Percentiles rank a stretch among this genome's conserved stretches.
phyloP scores from a whole-genome alignment of 1,140 invertebrate species.

The Anthonomus grandis region DNA sequence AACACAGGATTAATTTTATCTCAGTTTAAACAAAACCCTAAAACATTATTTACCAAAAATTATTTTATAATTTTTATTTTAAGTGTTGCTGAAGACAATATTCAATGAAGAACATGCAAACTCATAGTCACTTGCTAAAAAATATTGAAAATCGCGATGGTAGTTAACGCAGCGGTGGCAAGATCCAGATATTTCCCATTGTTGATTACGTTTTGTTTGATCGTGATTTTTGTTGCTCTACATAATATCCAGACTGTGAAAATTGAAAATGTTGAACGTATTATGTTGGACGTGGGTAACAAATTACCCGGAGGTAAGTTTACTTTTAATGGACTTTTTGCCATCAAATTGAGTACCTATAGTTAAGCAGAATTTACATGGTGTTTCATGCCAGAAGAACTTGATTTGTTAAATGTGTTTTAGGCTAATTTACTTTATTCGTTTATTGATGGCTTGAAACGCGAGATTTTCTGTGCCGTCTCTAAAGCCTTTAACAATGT shows the following conservation, averaged over 20 bases:
- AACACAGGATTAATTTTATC: not conserved
- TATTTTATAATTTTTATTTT: not conserved
- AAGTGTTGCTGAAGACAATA: not conserved
- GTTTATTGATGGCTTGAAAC: too few relatives aligned
- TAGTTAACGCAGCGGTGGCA: not conserved
- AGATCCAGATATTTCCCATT: not conserved
- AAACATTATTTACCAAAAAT: not conserved
- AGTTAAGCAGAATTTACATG: not conserved
- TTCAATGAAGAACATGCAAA: not conserved
- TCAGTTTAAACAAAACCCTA: not conserved
- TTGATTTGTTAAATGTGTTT: too few relatives aligned
- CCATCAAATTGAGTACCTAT: not conserved
- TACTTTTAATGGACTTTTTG: not conserved
- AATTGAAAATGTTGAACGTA: slow-evolving; percentile 1
- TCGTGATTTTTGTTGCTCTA: slow-evolving; percentile 3
- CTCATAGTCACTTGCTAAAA: not conserved
- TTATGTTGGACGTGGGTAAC: too few relatives aligned
- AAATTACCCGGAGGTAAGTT: slow-evolving; percentile 4
- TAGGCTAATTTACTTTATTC: too few relatives aligned
- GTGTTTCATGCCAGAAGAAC: not conserved
- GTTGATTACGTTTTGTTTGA: slow-evolving; percentile 1
- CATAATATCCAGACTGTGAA: slow-evolving; percentile 3
- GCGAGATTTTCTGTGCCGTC: too few relatives aligned
- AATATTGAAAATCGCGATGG: not conserved
- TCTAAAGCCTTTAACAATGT: too few relatives aligned